These are phyloP conservation scores for Tringa solitaria DNA, from an alignment of 2,113 vertebrate genomes.

Conservation along the genomic window DNA sequence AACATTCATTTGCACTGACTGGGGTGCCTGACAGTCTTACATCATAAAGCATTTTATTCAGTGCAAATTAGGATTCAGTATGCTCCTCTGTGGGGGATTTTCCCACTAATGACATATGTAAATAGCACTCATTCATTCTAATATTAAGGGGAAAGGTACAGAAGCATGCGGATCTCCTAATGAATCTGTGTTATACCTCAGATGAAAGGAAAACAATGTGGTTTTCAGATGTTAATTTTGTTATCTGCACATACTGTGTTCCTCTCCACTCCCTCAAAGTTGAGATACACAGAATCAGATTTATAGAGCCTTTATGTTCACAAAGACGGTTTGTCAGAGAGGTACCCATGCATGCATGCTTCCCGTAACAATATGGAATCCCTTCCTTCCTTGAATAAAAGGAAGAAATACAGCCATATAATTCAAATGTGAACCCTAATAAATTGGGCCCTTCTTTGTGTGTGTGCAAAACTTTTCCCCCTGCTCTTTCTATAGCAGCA, in stretches of 20 bases:
- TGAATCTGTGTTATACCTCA: slow-evolving; percentile 56
- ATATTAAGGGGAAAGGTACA: slow-evolving; percentile 56
- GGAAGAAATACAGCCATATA: slow-evolving; percentile 47
- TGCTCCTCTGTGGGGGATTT: slow-evolving; percentile 57
- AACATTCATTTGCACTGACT: slow-evolving; percentile 6
- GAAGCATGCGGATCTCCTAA: slow-evolving; percentile 58
- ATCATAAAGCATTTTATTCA: slow-evolving; percentile 60
- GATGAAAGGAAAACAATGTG: slow-evolving; percentile 59
- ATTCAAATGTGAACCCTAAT: slow-evolving; percentile 21
- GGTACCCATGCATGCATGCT: slow-evolving; percentile 19
- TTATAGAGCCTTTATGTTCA: slow-evolving; percentile 45
- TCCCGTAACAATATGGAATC: not conserved
- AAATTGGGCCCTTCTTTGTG: slow-evolving; percentile 18
- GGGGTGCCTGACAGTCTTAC: slow-evolving; percentile 49
- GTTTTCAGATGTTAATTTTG: slow-evolving; percentile 56
- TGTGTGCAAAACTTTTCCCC: not conserved
- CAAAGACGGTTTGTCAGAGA: slow-evolving; percentile 28
- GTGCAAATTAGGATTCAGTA: slow-evolving; percentile 58
- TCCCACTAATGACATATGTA: slow-evolving; percentile 65
- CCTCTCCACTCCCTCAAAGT: not conserved
- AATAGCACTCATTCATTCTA: slow-evolving; percentile 58
- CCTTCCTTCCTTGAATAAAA: slow-evolving; percentile 13
- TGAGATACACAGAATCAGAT: slow-evolving; percentile 30
- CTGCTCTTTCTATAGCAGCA: not conserved
- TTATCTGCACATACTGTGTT: slow-evolving; percentile 7